These are phyloP conservation scores for Stylophora pistillata DNA, from an alignment of 64 coral and sea anemone genomes.

Conservation along the genomic window DNA sequence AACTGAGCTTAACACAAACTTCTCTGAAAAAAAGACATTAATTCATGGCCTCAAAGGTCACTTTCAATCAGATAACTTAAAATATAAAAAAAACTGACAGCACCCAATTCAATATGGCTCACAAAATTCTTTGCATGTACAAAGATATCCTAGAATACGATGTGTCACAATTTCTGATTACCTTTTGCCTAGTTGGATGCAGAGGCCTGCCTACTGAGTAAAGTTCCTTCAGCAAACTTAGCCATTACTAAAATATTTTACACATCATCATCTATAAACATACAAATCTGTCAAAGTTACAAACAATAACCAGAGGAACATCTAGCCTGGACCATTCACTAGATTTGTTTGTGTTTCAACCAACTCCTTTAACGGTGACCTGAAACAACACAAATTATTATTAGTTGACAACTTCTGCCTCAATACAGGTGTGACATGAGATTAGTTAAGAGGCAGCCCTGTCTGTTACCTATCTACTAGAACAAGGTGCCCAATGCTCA, in stretches of 20 bases:
- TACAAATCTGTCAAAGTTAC: constrained; percentile 41
- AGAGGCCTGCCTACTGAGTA: background rate
- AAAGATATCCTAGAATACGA: constrained; percentile 26
- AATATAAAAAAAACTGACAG: background rate
- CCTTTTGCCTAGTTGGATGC: background rate
- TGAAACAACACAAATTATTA: background rate
- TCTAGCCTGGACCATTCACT: constrained; percentile 33
- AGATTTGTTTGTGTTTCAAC: constrained; percentile 22
- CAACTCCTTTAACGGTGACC: constrained; percentile 28
- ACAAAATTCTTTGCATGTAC: constrained; percentile 15
- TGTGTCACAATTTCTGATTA: background rate
- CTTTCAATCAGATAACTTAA: background rate
- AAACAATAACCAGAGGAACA: background rate
- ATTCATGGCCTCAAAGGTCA: background rate
- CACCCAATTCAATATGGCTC: background rate
- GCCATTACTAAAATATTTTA: constrained; percentile 47
- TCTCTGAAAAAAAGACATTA: too few relatives aligned
- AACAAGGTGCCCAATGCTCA: too few relatives aligned
- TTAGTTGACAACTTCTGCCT: too few relatives aligned
- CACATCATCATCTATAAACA: constrained; percentile 43
- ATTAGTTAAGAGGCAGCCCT: too few relatives aligned
- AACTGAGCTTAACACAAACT: background rate
- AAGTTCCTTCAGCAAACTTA: background rate
- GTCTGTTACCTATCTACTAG: too few relatives aligned
- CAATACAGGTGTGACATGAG: too few relatives aligned